Conservation (phyloP, 1,140 invertebrate species). For the Limonius californicus region DNA sequence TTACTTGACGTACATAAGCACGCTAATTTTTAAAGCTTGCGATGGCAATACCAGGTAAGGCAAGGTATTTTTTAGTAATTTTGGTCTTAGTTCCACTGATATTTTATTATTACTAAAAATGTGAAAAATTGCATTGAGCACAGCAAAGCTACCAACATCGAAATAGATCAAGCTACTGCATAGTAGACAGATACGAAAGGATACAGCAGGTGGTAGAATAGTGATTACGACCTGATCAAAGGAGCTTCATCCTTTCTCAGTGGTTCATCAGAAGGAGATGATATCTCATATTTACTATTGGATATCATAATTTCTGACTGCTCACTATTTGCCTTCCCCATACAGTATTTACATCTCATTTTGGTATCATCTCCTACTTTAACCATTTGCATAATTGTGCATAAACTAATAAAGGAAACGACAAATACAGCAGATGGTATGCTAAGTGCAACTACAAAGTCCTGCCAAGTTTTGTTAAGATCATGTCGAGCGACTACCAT, state of each 20-base stretch:
- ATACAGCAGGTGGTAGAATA: no score
- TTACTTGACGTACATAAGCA: no score
- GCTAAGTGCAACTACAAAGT: slow-evolving; percentile 75
- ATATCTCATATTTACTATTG: slow-evolving; percentile 41
- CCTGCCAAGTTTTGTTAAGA: slow-evolving; percentile 69
- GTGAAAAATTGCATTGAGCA: not conserved
- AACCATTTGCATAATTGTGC: slow-evolving; percentile 84
- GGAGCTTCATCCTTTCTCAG: slow-evolving; percentile 19
- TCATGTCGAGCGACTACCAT: slow-evolving; percentile 75
- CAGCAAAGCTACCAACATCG: no score
- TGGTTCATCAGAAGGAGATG: slow-evolving; percentile 39
- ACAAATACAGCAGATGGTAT: slow-evolving; percentile 77
- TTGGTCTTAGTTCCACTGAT: no score
- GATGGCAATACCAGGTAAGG: no score
- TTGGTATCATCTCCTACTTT: slow-evolving; percentile 84
- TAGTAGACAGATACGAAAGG: no score
- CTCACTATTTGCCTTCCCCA: slow-evolving; percentile 29
- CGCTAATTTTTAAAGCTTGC: no score
- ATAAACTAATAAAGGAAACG: slow-evolving; percentile 77
- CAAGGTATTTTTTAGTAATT: no score
- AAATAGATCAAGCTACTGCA: no score
- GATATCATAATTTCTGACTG: slow-evolving; percentile 38
- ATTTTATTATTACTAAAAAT: no score
- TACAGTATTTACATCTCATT: slow-evolving; percentile 79
- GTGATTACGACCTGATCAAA: slow-evolving; percentile 10